Conservation (phyloP, 1,140 invertebrate species). For the Panulirus ornatus region DNA sequence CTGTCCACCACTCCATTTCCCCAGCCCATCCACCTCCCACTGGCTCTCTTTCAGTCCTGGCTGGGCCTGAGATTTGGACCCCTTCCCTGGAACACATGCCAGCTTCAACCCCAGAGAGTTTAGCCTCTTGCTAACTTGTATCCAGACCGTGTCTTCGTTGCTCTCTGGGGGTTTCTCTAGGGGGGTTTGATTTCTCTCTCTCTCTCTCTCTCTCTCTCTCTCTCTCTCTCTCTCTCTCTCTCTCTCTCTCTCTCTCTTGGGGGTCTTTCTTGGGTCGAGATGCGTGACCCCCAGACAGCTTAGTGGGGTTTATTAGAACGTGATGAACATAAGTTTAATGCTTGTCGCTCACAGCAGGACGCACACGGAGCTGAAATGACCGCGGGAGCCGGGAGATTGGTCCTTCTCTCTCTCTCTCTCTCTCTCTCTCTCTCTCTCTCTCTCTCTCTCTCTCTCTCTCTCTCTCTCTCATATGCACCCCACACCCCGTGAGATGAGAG, state of each 20-base stretch:
- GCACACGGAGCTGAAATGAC: conserved; percentile 19
- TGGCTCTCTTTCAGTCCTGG: neutral
- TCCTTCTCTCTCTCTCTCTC: conserved; percentile 41
- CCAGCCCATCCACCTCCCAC: neutral
- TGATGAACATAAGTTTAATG: conserved; percentile 55
- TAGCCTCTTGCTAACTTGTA: no score
- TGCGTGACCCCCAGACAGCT: conserved; percentile 48
- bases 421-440: conserved; percentile 47
- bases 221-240: no score
- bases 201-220: no score
- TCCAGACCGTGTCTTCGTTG: no score
- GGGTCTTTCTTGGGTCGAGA: neutral
- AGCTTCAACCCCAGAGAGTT: no score
- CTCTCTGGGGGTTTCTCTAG: no score
- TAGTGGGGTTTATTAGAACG: conserved; percentile 52
- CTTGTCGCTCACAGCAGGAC: conserved; percentile 44
- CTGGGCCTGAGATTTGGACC: neutral
- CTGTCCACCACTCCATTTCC: neutral
- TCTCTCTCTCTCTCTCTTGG: no score
- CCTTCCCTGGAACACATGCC: neutral
- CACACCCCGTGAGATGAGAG: no score
- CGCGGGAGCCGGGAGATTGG: neutral
- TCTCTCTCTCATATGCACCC: no score
- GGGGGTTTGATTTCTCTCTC: no score
- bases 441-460: conserved; percentile 37